Conservation (phyloP, 2,888 invertebrate species). For the Drosophila quinaria region DNA sequence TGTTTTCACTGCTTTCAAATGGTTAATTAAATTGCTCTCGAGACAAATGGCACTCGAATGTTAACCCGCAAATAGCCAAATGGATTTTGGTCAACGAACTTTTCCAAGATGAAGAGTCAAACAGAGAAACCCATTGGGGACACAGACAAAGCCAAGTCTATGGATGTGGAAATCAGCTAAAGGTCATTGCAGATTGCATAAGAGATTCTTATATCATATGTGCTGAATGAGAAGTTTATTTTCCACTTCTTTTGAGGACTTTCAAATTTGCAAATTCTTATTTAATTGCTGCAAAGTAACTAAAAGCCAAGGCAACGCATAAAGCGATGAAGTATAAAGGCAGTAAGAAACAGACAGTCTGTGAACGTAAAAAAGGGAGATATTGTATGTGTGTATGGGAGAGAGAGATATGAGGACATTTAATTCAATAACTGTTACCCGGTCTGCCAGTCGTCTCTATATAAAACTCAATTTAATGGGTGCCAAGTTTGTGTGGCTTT, state of each 20-base stretch:
- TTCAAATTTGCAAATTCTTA: slow-evolving; percentile 27
- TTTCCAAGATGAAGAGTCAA: slow-evolving; percentile 4
- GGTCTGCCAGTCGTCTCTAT: slow-evolving; percentile 61
- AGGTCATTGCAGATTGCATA: slow-evolving; percentile 15
- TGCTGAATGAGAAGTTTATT: background rate
- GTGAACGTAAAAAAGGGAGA: background rate
- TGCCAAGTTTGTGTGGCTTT: slow-evolving; percentile 63
- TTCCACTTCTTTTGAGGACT: background rate
- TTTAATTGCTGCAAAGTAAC: slow-evolving; percentile 47
- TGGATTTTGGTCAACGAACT: slow-evolving; percentile 26
- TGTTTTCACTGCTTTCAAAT: slow-evolving; percentile 26
- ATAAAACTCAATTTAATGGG: slow-evolving; percentile 77
- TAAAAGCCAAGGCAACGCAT: background rate
- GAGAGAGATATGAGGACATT: slow-evolving; percentile 32
- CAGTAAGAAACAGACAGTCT: background rate
- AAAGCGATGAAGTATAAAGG: background rate
- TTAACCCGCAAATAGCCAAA: slow-evolving; percentile 26
- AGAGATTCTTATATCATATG: slow-evolving; percentile 26
- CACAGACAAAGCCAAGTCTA: background rate
- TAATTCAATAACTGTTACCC: slow-evolving; percentile 69
- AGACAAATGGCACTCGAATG: slow-evolving; percentile 35
- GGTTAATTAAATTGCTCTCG: slow-evolving; percentile 31
- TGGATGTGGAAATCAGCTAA: slow-evolving; percentile 1
- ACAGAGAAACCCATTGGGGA: background rate
- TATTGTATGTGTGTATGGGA: too few relatives aligned